Conservation (phyloP, 2,888 invertebrate genomes). For the Euproctis similis region DNA sequence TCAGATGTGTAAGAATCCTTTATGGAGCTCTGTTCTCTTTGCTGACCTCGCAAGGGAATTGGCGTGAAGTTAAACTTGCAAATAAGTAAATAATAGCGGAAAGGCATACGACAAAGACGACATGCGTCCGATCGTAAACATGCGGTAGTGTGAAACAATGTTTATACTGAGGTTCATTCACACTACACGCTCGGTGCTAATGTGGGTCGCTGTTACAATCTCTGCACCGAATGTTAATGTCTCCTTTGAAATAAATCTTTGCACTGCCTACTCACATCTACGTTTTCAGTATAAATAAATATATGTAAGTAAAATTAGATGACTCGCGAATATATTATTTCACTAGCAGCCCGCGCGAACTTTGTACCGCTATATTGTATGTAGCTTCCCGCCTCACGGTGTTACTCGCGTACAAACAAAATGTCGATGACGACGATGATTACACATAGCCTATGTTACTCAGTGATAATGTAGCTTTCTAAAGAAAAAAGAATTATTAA, state of each 20-base stretch:
- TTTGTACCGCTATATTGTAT: no score
- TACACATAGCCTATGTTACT: no score
- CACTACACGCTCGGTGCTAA: conserved; percentile 11
- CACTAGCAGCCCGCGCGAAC: no score
- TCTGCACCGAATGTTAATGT: conserved; percentile 1
- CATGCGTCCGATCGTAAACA: conserved; percentile 10
- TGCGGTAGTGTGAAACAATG: conserved; percentile 20
- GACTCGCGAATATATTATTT: no score
- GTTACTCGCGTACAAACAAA: no score
- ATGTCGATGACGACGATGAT: no score
- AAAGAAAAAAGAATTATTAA: no score
- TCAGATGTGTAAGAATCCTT: neutral
- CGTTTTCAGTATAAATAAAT: no score
- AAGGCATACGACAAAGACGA: conserved; percentile 9
- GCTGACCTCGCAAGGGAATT: conserved; percentile 4
- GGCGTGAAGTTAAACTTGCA: conserved; percentile 18
- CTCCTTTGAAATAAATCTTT: conserved; percentile 3
- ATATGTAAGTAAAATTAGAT: no score
- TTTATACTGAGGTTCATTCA: conserved; percentile 24
- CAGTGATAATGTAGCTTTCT: no score
- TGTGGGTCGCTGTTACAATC: conserved; percentile 15
- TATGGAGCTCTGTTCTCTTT: neutral
- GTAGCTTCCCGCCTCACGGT: no score
- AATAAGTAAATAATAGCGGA: conserved; percentile 12
- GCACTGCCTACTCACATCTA: no score